Percentiles rank a stretch among this genome's conserved stretches.
phyloP scores from a whole-genome alignment of 2,888 invertebrate genomes.

The Cephus pygmeus region DNA sequence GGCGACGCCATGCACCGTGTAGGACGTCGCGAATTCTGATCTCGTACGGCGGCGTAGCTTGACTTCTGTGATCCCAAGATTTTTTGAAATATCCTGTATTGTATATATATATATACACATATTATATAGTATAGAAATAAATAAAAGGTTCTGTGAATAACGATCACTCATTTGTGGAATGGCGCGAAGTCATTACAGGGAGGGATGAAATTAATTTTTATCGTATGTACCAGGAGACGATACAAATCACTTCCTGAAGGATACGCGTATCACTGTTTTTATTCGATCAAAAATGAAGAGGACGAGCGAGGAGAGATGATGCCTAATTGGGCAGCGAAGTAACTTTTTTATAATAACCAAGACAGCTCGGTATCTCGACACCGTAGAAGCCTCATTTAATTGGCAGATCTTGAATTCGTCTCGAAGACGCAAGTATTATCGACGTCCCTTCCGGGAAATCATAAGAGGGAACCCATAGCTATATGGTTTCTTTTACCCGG shows the following conservation, averaged over 20 bases:
- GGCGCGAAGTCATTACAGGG: no score
- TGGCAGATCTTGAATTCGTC: conserved; percentile 19
- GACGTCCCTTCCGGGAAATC: no score
- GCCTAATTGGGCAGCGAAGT: conserved; percentile 25
- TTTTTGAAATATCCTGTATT: no score
- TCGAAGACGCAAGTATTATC: neutral
- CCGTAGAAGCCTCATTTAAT: conserved; percentile 28
- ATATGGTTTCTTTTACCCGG: neutral
- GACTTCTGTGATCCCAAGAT: neutral
- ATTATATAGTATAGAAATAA: no score
- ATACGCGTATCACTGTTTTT: no score
- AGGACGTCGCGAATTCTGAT: conserved; percentile 6
- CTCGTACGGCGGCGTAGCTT: neutral
- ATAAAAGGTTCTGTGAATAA: no score
- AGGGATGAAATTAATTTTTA: no score
- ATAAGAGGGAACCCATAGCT: no score
- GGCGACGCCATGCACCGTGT: conserved; percentile 1
- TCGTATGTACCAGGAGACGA: no score
- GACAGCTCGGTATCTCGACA: conserved; percentile 10
- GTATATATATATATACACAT: no score
- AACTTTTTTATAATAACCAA: conserved; percentile 22
- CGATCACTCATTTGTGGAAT: no score
- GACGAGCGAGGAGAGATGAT: conserved; percentile 1
- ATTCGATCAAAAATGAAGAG: neutral
- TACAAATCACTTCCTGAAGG: no score